These are phyloP conservation scores for Hypothenemus hampei DNA, from an alignment of 1,140 invertebrate species.

Conservation along the genomic window DNA sequence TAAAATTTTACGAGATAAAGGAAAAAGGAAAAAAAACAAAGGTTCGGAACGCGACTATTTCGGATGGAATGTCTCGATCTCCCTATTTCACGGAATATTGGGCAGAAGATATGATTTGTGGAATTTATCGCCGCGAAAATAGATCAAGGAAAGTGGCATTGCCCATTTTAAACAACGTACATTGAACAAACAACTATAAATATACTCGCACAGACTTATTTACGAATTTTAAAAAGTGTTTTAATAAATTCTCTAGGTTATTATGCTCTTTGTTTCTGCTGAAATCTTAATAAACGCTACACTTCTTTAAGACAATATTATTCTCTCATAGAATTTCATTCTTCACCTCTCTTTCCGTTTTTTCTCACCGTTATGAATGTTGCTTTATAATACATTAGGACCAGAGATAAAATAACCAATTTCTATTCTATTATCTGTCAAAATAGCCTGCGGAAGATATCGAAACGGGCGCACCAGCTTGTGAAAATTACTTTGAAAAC, in stretches of 20 bases:
- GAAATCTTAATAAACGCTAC: too few species aligned
- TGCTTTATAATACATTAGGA: constrained; percentile 32
- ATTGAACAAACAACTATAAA: too few species aligned
- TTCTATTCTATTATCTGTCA: constrained; percentile 44
- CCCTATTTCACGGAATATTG: constrained; percentile 13
- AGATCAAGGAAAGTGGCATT: too few species aligned
- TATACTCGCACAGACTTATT: too few species aligned
- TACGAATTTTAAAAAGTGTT: too few species aligned
- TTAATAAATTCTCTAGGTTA: too few species aligned
- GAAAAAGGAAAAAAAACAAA: constrained; percentile 1
- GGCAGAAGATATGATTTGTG: constrained; percentile 9
- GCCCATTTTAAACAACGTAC: too few species aligned
- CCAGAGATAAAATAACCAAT: constrained; percentile 40
- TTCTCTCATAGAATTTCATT: too few species aligned
- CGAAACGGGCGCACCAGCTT: constrained; percentile 23
- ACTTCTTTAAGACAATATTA: too few species aligned
- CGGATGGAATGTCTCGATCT: constrained; percentile 1
- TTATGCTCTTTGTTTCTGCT: too few species aligned
- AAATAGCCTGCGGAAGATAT: constrained; percentile 35
- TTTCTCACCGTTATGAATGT: constrained; percentile 15
- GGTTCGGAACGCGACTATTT: background rate
- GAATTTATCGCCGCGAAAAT: constrained; percentile 8
- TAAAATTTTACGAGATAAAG: constrained; percentile 9
- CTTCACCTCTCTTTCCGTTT: background rate
- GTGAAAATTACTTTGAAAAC: constrained; percentile 36